Conservation (phyloP, 2,113 vertebrate genomes). For the Campylomormyrus numenius region DNA sequence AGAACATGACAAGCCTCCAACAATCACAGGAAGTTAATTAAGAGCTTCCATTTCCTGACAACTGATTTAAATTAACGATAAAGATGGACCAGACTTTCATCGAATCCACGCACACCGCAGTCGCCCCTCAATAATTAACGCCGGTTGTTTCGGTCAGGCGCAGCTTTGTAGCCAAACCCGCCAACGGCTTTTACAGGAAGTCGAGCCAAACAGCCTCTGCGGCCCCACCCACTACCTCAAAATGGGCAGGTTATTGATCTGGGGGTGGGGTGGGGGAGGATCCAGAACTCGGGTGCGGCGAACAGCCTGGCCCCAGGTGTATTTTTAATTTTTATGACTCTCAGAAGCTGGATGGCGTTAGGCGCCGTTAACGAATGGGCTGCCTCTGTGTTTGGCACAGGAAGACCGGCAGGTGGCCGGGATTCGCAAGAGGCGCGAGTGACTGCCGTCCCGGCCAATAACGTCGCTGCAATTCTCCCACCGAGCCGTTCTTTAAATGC, state of each 20-base stretch:
- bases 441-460: conserved; percentile 12
- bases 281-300: background rate
- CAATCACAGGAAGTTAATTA: conserved; percentile 2
- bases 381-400: conserved; percentile 31
- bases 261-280: background rate
- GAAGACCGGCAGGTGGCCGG: conserved; percentile 35
- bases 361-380: conserved; percentile 29
- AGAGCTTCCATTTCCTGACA: background rate
- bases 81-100: background rate
- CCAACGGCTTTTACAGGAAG: background rate
- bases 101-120: too few species aligned
- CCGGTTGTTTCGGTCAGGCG: background rate
- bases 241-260: background rate
- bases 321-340: conserved; percentile 18
- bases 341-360: conserved; percentile 19
- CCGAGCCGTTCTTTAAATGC: conserved; percentile 10
- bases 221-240: background rate
- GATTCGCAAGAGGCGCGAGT: conserved; percentile 16
- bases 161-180: background rate
- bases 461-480: background rate
- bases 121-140: background rate
- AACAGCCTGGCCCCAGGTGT: background rate
- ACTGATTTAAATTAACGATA: background rate
- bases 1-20: background rate
- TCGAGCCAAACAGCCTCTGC: background rate